These are phyloP conservation scores for Caenorhabditis sp. DNA, from an alignment of 2,888 invertebrate species.

Conservation along the genomic window DNA sequence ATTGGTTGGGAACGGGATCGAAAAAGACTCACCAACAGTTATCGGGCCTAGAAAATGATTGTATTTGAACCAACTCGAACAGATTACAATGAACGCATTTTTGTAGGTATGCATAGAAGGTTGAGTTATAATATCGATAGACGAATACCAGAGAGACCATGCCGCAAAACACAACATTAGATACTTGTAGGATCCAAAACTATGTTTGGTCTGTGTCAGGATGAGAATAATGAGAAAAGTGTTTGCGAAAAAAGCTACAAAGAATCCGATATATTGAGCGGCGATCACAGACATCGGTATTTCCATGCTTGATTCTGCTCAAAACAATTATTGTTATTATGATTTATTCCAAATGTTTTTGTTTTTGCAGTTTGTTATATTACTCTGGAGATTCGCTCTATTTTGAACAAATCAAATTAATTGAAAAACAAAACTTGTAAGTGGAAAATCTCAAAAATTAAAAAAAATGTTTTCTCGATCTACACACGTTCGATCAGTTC, in stretches of 20 bases:
- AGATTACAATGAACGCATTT: conserved; percentile 25
- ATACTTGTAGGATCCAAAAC: conserved; percentile 29
- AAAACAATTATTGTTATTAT: too few relatives aligned
- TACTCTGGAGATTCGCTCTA: too few relatives aligned
- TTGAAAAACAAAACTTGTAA: too few relatives aligned
- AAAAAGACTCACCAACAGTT: neutral
- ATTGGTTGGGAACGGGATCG: too few relatives aligned
- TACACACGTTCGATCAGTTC: too few relatives aligned
- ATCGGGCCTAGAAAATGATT: conserved; percentile 8
- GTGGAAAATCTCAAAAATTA: too few relatives aligned
- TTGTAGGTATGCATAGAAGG: conserved; percentile 31
- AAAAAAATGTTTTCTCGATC: too few relatives aligned
- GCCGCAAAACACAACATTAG: conserved; percentile 29
- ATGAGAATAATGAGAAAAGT: conserved; percentile 16
- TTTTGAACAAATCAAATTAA: too few relatives aligned
- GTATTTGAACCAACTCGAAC: conserved; percentile 35
- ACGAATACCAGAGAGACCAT: conserved; percentile 26
- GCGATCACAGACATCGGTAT: conserved; percentile 15
- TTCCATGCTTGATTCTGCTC: too few relatives aligned
- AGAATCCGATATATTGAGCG: conserved; percentile 31
- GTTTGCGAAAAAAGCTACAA: conserved; percentile 26
- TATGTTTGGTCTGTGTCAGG: conserved; percentile 16
- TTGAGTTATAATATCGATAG: conserved; percentile 31
- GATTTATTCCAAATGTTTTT: too few relatives aligned
- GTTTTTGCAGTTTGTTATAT: too few relatives aligned